A percentile compares a stretch with the other conserved stretches of the same genome.
Evolutionary conservation across 2,113 vertebrate species (phyloP).

Genomic region (Trogon melanurus): DNA sequence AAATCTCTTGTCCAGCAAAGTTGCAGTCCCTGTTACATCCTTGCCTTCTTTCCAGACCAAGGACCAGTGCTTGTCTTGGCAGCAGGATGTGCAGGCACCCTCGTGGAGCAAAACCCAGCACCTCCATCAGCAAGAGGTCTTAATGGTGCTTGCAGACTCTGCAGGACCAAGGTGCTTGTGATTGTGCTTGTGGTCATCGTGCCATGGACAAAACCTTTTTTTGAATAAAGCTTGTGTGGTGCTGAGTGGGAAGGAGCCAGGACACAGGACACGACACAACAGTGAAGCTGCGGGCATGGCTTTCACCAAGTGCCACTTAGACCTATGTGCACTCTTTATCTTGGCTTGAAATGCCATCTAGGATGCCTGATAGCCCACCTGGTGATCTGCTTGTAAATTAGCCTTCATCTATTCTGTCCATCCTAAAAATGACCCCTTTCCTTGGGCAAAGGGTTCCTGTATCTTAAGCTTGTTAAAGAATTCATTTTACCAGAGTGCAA

Average conservation of each 20-base stretch:
- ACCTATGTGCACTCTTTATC: neutral
- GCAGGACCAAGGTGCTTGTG: neutral
- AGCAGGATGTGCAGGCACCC: neutral
- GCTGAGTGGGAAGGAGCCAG: neutral
- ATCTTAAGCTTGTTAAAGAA: neutral
- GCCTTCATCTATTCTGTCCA: neutral
- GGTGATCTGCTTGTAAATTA: neutral
- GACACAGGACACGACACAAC: neutral
- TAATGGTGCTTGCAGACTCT: neutral
- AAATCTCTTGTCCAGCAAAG: neutral
- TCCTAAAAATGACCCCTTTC: neutral
- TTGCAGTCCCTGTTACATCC: neutral
- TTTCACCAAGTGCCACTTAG: neutral
- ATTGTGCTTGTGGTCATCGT: neutral
- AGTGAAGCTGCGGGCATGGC: neutral
- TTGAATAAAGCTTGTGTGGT: neutral
- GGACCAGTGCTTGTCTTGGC: neutral
- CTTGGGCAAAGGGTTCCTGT: neutral
- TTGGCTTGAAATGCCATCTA: neutral
- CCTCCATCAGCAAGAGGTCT: neutral
- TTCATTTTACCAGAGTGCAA: neutral
- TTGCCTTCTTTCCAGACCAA: neutral
- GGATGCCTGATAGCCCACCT: neutral
- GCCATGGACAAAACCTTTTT: neutral
- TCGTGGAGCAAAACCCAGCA: neutral